A percentile compares a stretch with the other conserved stretches of the same genome.
These are phyloP conservation scores for Lerista edwardsae DNA, from an alignment of 2,797 vertebrate genomes.

Conservation along the genomic window DNA sequence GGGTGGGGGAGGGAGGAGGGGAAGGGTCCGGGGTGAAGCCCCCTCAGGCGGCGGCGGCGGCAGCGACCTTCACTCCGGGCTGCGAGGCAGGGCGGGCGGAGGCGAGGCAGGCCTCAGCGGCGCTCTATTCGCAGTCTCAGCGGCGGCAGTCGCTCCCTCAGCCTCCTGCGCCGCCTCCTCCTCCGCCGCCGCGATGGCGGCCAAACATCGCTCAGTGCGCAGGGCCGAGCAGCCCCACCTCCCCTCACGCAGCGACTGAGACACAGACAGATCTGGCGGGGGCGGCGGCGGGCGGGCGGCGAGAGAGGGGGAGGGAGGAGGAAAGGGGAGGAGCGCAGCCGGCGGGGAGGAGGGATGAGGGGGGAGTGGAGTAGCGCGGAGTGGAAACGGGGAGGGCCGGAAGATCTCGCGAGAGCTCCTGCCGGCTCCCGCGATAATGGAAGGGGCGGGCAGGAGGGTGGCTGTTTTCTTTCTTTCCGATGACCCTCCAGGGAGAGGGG, in stretches of 20 bases:
- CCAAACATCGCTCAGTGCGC: slow-evolving; percentile 87
- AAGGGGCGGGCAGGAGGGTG: not conserved
- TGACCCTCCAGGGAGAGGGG: not conserved
- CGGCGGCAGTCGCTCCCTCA: slow-evolving; percentile 49
- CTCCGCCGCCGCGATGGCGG: slow-evolving; percentile 90
- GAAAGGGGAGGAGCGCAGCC: not conserved
- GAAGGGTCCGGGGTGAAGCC: slow-evolving; percentile 55
- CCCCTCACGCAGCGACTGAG: slow-evolving; percentile 57
- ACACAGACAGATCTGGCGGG: slow-evolving; percentile 71
- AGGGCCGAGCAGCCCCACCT: slow-evolving; percentile 76
- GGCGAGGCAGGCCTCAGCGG: slow-evolving; percentile 32
- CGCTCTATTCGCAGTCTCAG: slow-evolving; percentile 16
- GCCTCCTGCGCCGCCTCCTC: slow-evolving; percentile 76
- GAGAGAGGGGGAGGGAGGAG: slow-evolving; percentile 1
- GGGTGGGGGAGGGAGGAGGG: slow-evolving; percentile 51
- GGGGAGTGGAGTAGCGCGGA: not conserved
- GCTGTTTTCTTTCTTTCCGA: not conserved
- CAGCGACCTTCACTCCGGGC: slow-evolving; percentile 75
- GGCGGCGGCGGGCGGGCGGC: slow-evolving; percentile 54
- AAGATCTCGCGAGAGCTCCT: slow-evolving; percentile 5
- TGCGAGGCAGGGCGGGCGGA: slow-evolving; percentile 19
- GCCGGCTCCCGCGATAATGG: not conserved
- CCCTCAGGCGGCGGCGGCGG: slow-evolving; percentile 52
- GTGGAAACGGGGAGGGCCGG: not conserved
- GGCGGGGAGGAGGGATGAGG: slow-evolving; percentile 9